A percentile compares a stretch with the other conserved stretches of the same genome.
Conservation (phyloP, 2,888 invertebrate species). For the Asteroscopus sphinx region DNA sequence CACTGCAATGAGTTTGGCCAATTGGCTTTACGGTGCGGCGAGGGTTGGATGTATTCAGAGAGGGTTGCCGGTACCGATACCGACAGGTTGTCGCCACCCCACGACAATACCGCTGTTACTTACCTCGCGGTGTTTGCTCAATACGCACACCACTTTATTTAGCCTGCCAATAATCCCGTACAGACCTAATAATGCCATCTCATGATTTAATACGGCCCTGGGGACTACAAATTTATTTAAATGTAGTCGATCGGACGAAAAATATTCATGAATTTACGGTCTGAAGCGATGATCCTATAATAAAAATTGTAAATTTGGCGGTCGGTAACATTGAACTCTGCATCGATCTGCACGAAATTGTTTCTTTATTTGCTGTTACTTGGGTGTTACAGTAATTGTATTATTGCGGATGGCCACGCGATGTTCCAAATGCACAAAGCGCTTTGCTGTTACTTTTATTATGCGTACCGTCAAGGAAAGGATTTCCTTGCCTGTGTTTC, state of each 20-base stretch:
- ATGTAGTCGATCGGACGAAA: conserved; percentile 58
- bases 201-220: conserved; percentile 63
- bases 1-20: conserved; percentile 49
- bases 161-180: conserved; percentile 66
- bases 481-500: no score
- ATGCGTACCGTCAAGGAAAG: no score
- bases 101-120: conserved; percentile 49
- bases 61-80: conserved; percentile 62
- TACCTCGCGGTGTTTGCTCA: conserved; percentile 65
- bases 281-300: conserved; percentile 21
- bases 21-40: conserved; percentile 50
- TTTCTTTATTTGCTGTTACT: conserved; percentile 31
- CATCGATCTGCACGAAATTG: conserved; percentile 36
- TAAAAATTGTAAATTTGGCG: conserved; percentile 13
- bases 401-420: conserved; percentile 36
- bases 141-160: conserved; percentile 67
- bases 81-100: conserved; percentile 71
- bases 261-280: conserved; percentile 4
- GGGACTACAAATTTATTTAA: conserved; percentile 68
- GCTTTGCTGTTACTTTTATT: no score
- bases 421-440: conserved; percentile 29
- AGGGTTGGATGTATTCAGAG: conserved; percentile 49
- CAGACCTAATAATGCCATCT: conserved; percentile 64
- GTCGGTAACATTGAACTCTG: conserved; percentile 44
- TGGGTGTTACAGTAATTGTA: conserved; percentile 16